Percentiles rank a stretch among this genome's conserved stretches.
Conservation (phyloP, 2,797 vertebrate genomes). For the Octomys mimax region DNA sequence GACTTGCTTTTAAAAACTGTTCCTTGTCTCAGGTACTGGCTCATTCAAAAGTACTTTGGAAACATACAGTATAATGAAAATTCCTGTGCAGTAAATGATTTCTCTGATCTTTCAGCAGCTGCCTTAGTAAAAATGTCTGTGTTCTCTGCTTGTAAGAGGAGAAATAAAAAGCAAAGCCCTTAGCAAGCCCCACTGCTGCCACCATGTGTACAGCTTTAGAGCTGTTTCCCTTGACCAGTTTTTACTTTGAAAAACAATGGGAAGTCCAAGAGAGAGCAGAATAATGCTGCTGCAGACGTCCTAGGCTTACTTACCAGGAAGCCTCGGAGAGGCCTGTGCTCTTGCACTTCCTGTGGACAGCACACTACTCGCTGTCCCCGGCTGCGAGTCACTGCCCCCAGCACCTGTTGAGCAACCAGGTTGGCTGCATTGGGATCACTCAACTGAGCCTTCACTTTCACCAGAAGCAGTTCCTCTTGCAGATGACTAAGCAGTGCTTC, state of each 20-base stretch:
- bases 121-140: constrained; percentile 35
- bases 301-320: neutral
- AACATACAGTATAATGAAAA: constrained; percentile 44
- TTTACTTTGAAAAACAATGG: neutral
- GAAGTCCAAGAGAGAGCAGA: neutral
- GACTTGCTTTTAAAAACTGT: constrained; percentile 37
- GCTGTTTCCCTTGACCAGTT: neutral
- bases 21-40: neutral
- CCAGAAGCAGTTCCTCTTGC: neutral
- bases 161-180: neutral
- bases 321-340: neutral
- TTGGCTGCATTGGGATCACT: neutral
- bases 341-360: neutral
- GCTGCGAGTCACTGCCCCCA: neutral
- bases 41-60: neutral
- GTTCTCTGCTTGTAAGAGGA: constrained; percentile 20
- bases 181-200: neutral
- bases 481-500: neutral
- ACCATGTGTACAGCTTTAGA: neutral
- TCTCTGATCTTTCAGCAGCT: neutral
- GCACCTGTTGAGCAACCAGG: neutral
- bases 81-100: constrained; percentile 42
- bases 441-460: neutral
- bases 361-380: neutral
- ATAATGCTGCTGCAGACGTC: neutral